Base-by-base conservation (phyloP, 2,888 invertebrate species). In the Therioaphis trifolii region DNA sequence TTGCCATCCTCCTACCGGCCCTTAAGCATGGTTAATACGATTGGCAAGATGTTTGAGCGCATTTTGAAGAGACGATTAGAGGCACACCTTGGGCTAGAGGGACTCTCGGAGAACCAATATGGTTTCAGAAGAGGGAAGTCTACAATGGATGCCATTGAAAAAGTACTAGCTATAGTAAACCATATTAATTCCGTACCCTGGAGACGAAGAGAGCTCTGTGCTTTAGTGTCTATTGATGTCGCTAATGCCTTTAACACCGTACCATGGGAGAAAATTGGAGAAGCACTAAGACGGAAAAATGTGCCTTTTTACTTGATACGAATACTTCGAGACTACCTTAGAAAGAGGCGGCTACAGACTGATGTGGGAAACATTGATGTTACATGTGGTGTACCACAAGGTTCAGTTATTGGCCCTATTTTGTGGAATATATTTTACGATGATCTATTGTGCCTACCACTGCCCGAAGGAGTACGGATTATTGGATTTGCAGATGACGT, bases 181-280 rank as follows among this genome's bases (percentile, higher is more conserved):
- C n/a, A 14, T 11, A 27, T 18, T 3, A 24, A 66, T 9, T 15
- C n/a, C n/a, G 35, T 1, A 5, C 66, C 18, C 66, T 66, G n/a
- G n/a, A n/a, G n/a, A n/a, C n/a, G n/a, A n/a, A n/a, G n/a, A n/a
- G n/a, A n/a, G n/a, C n/a, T n/a, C 14, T 66, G 66, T 66, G 66
- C n/a, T 35, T n/a, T 66, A 15, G 66, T 66, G 27, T 66, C 66
- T 12, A 66, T 35, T 35, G 18, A 66, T 27, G 66, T 66, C n/a
- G 35, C 66, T 1, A 66, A 66, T 5, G 35, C 66, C 0, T 66
- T 66, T 4, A 63, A 63, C 29, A 63, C 63, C 11, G 40, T 11
- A 66, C 66, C 66, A 0, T 66, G 66, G 66, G 40, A 66, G 21
- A 66, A 29, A 66, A 66, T 66, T 12, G 66, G 66, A n/a, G 66